Evolutionary conservation across 2,797 vertebrate species (phyloP), one percentile per base, ranked within the genome.

Genomic region (Clarias laeviceps): DNA sequence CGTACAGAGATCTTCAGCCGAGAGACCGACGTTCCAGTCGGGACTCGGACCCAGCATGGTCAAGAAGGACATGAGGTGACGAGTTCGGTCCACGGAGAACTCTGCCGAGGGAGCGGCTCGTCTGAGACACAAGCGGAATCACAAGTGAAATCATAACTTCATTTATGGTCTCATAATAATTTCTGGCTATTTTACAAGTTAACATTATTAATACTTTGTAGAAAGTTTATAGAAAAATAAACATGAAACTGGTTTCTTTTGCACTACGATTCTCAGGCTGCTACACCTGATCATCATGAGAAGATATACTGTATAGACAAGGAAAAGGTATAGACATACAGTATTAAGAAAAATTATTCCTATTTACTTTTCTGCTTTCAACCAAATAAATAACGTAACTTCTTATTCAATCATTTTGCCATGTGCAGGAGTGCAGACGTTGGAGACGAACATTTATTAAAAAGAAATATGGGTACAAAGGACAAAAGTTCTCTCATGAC

Each of bases 41-140:
- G 98, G 98, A 89, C 98, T 99, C 86, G 98, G 98, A 2, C 98
- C 98, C 77, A 99, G 92, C 98, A 99, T 99, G 87, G 97, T 97
- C 56, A 99, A 92, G 93, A 99, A 99, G 90, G 98, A 99, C 98
- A 99, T 99, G 81, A 99, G 94, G 90, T 99, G 98, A 69, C 98
- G 97, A 0, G 92, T 95, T 7, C 97, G 96, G 92, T 99, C 98
- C 87, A 99, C 98, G 0, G 98, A 99, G 90, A 99, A 99, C 90
- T 99, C 98, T 14, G 98, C 98, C 7, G 98, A 99, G 64, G 98
- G 98, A 56, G 98, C 97, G 7, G 98, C 96, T 88, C 98, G 96
- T 90, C 98, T 99, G 93, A 84, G 70, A 59, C 82, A 54, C 8
- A 32, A 37, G 6, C 20, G 5, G 12, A 8, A 45, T 73, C 4